Percentiles rank a stretch among this genome's conserved stretches.
Evolutionary conservation across 2,888 invertebrate genomes (phyloP).

Genomic region (Penaeus monodon): DNA sequence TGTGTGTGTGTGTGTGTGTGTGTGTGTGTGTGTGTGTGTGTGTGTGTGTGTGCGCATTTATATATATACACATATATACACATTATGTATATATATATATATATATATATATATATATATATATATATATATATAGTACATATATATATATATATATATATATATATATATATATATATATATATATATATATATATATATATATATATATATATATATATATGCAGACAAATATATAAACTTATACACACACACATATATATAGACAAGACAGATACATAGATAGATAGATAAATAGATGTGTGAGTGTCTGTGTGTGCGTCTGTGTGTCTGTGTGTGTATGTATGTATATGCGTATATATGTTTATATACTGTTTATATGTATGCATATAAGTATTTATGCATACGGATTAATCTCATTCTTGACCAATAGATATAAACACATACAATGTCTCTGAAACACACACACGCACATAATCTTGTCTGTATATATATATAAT

Average conservation of each 20-base stretch:
- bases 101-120: not conserved
- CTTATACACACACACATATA: not conserved
- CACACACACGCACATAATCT: no score
- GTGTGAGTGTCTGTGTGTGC: not conserved
- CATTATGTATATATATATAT: not conserved
- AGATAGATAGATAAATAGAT: no score
- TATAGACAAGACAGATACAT: no score
- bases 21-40: no score
- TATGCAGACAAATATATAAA: not conserved
- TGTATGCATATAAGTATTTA: no score
- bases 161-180: not conserved
- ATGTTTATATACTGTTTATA: no score
- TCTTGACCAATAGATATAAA: no score
- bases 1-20: no score
- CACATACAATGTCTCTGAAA: no score
- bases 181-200: not conserved
- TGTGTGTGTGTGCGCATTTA: not conserved
- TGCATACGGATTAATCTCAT: no score
- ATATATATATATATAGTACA: not conserved
- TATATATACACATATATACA: not conserved
- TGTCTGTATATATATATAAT: no score
- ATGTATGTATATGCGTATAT: no score
- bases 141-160: not conserved
- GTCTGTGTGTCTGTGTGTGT: not conserved
- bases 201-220: not conserved